Evolutionary conservation across 2,888 invertebrate species (phyloP).

Genomic region (Meghimatium bilineatum): DNA sequence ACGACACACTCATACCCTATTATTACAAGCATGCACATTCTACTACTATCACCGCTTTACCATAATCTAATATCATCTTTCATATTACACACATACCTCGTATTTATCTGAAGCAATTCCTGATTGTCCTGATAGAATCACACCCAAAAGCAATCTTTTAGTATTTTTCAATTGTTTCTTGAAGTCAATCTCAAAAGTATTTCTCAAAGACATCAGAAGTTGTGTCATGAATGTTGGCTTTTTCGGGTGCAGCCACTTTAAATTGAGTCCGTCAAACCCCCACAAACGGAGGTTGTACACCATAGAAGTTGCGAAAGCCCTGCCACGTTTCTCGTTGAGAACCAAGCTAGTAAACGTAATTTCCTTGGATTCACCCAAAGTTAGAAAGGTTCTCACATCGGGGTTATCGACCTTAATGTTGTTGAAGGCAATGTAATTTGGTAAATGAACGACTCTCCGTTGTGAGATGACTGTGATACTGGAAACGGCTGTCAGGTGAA

Average conservation of each 20-base stretch:
- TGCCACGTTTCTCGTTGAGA: not conserved
- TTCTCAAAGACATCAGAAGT: not conserved
- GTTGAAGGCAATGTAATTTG: not conserved
- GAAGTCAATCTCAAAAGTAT: not conserved
- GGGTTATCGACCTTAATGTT: not conserved
- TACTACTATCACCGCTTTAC: no score
- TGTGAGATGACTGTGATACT: not conserved
- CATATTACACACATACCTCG: constrained; percentile 26
- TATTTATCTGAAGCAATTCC: not conserved
- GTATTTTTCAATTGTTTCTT: not conserved
- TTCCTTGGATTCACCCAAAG: not conserved
- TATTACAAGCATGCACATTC: no score
- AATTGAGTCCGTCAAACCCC: constrained; percentile 26
- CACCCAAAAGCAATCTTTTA: not conserved
- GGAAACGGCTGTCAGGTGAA: not conserved
- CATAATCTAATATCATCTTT: no score
- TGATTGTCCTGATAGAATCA: not conserved
- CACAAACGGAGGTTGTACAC: constrained; percentile 10
- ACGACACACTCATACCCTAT: no score
- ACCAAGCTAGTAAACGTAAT: not conserved
- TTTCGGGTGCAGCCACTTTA: constrained; percentile 11
- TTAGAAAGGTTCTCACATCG: constrained; percentile 1
- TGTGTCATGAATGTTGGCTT: not conserved
- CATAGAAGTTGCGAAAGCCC: not conserved
- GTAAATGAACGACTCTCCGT: not conserved